Percentiles rank a stretch among this genome's conserved stretches.
phyloP scores from a whole-genome alignment of 1,140 invertebrate genomes.

The Heterodera schachtii region DNA sequence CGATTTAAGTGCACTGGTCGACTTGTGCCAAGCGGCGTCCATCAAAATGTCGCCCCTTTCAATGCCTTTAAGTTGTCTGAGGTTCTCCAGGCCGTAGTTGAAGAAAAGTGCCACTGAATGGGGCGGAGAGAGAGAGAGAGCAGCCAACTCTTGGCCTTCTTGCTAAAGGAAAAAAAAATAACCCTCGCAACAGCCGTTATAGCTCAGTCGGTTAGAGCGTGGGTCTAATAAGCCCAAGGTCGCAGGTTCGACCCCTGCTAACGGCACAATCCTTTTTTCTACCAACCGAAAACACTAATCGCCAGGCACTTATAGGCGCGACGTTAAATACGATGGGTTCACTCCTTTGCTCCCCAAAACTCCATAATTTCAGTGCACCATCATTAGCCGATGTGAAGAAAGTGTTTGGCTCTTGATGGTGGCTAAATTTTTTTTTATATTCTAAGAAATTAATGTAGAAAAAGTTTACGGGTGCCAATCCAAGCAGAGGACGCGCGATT shows the following conservation, averaged over 20 bases:
- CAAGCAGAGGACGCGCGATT: constrained; percentile 30
- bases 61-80: constrained; percentile 16
- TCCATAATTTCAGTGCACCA: constrained; percentile 30
- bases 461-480: constrained; percentile 38
- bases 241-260: constrained; percentile 65
- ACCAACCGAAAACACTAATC: constrained; percentile 38
- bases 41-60: constrained; percentile 24
- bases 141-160: constrained; percentile 43
- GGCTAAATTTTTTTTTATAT: background rate
- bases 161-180: constrained; percentile 28
- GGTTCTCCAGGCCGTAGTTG: constrained; percentile 30
- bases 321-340: constrained; percentile 1
- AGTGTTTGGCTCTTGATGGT: constrained; percentile 20
- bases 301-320: constrained; percentile 34
- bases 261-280: constrained; percentile 29
- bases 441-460: constrained; percentile 3
- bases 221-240: constrained; percentile 66
- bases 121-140: constrained; percentile 17
- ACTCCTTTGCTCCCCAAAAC: constrained; percentile 24
- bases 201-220: constrained; percentile 66
- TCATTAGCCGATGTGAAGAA: constrained; percentile 39
- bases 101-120: constrained; percentile 29
- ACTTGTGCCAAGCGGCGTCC: constrained; percentile 32
- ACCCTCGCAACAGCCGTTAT: constrained; percentile 55
- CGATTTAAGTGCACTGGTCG: constrained; percentile 20